Base-by-base conservation (phyloP, 2,113 vertebrate genomes). In the Sylvietta virens region DNA sequence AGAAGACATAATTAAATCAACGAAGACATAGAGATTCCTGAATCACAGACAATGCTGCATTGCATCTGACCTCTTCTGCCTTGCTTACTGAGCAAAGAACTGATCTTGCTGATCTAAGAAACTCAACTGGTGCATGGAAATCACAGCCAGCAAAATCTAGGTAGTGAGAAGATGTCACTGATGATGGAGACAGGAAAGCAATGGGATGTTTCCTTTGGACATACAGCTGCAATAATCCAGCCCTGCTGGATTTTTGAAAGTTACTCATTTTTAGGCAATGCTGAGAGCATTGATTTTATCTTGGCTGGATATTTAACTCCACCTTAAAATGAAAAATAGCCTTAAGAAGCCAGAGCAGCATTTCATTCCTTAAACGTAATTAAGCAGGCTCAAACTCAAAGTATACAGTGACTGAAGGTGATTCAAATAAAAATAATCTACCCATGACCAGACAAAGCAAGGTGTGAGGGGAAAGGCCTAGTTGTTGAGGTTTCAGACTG, bases 1-100 rank as follows among this genome's bases (percentile, higher is more conserved):
- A 73, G 42, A 91, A 97, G 62, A 77, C 61, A 72, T 48, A 77
- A 95, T 87, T 81, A 93, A 83, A 90, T 88, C 86, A 96, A 93
- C 66, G 85, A 91, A 90, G 53, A 48, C 31, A n/a, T n/a, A 88
- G 85, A 93, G 66, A 72, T 76, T 80, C 45, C 58, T 33, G 42
- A 88, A 66, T 80, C 88, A 92, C 50, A 93, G 82, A 42, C 42
- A 83, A 47, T 7, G 30, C n/a, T 82, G 66, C 18, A 15, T 76
- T 74, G 9, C 16, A 27, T 56, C 79, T 88, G 61, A 90, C 66
- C 88, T 90, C 62, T 85, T 50, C 61, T 42, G 35, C 62, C 61
- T 76, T 61, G 40, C 58, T 82, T 23, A 61, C 28, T 44, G 57
- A 91, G 57, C 1, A 0, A 60, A 88, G 40, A 44, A 40, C 28